Conservation (phyloP, 2,888 invertebrate genomes). For the Ennomos quercinarius region DNA sequence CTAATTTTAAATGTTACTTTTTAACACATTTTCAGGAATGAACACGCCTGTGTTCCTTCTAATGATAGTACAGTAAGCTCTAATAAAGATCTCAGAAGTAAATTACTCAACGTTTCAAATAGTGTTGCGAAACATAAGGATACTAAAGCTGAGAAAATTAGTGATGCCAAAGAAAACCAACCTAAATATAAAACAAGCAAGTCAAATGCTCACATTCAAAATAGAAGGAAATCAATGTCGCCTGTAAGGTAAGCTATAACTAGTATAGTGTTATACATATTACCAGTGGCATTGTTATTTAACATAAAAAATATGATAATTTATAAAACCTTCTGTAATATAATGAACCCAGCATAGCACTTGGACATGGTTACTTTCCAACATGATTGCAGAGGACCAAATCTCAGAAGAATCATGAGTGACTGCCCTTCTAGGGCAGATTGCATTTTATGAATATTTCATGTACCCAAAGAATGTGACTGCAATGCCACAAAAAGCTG, state of each 20-base stretch:
- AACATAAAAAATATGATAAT: too few relatives aligned
- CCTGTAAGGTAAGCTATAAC: slow-evolving; percentile 51
- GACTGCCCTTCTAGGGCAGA: too few relatives aligned
- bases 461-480: too few relatives aligned
- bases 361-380: too few relatives aligned
- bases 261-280: too few relatives aligned
- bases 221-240: slow-evolving; percentile 67
- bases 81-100: slow-evolving; percentile 9
- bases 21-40: slow-evolving; percentile 13
- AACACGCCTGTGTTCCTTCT: not conserved
- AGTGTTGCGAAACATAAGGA: slow-evolving; percentile 33
- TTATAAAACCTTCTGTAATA: too few relatives aligned
- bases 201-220: slow-evolving; percentile 45
- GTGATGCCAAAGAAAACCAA: slow-evolving; percentile 48
- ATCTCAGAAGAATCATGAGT: too few relatives aligned
- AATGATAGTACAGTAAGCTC: slow-evolving; percentile 7
- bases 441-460: too few relatives aligned
- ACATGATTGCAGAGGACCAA: too few relatives aligned
- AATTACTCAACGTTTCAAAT: slow-evolving; percentile 19
- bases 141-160: slow-evolving; percentile 31
- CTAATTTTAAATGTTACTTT: not conserved
- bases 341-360: too few relatives aligned
- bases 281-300: too few relatives aligned
- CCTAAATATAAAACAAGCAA: slow-evolving; percentile 13
- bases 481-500: too few relatives aligned